Evolutionary conservation across 2,113 vertebrate genomes (phyloP), one percentile per base, ranked within the genome.

Genomic region (Nannospalax galili): DNA sequence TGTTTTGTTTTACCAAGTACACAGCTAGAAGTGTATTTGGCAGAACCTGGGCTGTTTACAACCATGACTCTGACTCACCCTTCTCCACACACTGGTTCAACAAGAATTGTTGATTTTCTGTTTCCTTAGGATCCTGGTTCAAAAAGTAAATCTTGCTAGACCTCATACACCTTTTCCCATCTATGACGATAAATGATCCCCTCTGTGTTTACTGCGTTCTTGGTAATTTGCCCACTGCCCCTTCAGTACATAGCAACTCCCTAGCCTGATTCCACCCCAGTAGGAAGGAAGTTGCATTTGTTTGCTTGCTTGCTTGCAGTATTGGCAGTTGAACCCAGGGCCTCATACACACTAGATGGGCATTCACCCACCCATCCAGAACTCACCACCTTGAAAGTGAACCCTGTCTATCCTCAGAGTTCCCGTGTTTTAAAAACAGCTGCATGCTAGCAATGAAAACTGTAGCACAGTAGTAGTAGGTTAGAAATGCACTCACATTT

Each of bases 61-160:
- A 2, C 56, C 40, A 10, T 87, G 58, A 26, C 88, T 88, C 48
- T 40, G 42, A 56, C 45, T 72, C 40, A 93, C 74, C 35, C 35
- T 77, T 77, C n/a, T 91, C 32, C 77, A 35, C 30, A 64, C 65
- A 58, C 72, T 77, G 45, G 45, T 72, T 89, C 74, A 82, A 74
- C 80, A 93, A 87, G 84, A 96, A 89, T 42, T 82, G 37, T 82
- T 95, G 32, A 56, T 48, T 89, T 92, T 70, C 70, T 74, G 8
- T 93, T 92, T 90, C 70, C 9, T 28, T 78, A 37, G 37, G 80
- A 92, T 65, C 60, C 64, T 79, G 64, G n/a, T 60, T 95, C 28
- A 81, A 81, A 58, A 84, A 87, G 30, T 30, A 90, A 88, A 37
- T 48, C 35, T 87, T 60, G 40, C 65, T 64, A 40, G 32, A 70